Conservation (phyloP, 2,113 vertebrate species). For the Dendropsophus ebraccatus region DNA sequence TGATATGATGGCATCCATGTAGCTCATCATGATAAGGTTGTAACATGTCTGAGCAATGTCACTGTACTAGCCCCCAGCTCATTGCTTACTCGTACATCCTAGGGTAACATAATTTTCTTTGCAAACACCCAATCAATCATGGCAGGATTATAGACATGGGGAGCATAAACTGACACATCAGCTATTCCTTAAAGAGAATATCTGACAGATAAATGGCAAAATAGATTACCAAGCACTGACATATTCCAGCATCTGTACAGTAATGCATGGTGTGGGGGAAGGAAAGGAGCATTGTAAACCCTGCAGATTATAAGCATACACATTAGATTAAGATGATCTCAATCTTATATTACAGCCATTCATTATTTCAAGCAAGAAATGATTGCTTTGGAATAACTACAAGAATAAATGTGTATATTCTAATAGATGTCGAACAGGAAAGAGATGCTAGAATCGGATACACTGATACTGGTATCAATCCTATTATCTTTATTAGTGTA, state of each 20-base stretch:
- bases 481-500: no score
- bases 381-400: background rate
- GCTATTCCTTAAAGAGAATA: background rate
- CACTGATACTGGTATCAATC: no score
- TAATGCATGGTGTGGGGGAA: background rate
- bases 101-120: conserved; percentile 33
- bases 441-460: no score
- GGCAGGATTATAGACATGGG: conserved; percentile 21
- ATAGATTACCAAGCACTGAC: conserved; percentile 29
- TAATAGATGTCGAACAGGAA: no score
- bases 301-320: background rate
- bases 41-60: background rate
- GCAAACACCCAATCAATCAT: conserved; percentile 40
- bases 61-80: background rate
- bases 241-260: background rate
- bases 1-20: background rate
- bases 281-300: background rate
- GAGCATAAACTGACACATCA: conserved; percentile 24
- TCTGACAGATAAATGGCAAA: conserved; percentile 39
- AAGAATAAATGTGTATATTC: background rate
- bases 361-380: background rate
- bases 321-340: background rate
- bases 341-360: background rate
- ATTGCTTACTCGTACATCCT: conserved; percentile 24
- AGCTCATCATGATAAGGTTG: background rate